These are phyloP conservation scores for Neostethus bicornis DNA, from an alignment of 2,797 vertebrate species.

Conservation along the genomic window DNA sequence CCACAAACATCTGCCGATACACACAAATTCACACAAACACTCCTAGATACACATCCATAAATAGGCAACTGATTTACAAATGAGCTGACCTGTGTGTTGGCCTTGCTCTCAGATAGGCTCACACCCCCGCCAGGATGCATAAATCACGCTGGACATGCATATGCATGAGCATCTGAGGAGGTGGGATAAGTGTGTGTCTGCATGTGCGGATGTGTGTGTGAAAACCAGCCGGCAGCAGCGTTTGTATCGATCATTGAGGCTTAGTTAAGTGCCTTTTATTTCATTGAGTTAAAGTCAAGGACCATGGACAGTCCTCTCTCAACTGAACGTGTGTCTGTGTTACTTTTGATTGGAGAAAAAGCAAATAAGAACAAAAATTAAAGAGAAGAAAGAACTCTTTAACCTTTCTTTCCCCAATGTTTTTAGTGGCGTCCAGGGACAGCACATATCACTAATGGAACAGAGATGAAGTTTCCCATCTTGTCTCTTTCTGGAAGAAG, in stretches of 20 bases:
- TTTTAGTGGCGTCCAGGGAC: conserved; percentile 72
- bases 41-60: conserved; percentile 64
- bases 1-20: conserved; percentile 47
- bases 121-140: conserved; percentile 72
- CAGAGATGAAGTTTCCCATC: conserved; percentile 66
- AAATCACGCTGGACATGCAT: conserved; percentile 81
- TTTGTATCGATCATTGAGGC: conserved; percentile 78
- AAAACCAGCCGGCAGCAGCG: conserved; percentile 43
- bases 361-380: conserved; percentile 49
- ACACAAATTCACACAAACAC: conserved; percentile 39
- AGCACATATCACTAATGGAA: conserved; percentile 70
- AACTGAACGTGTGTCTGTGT: conserved; percentile 27
- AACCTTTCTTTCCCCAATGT: conserved; percentile 52
- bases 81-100: conserved; percentile 79
- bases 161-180: conserved; percentile 81
- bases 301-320: conserved; percentile 64
- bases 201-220: conserved; percentile 25
- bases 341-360: conserved; percentile 61
- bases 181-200: conserved; percentile 64
- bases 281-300: conserved; percentile 79
- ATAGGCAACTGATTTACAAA: conserved; percentile 81
- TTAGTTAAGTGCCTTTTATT: conserved; percentile 84
- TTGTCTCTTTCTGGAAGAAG: conserved; percentile 62
- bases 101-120: conserved; percentile 77
- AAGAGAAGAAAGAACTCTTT: conserved; percentile 52